Base-by-base conservation (phyloP, 1,140 invertebrate species). In the Bombyx mandarina region DNA sequence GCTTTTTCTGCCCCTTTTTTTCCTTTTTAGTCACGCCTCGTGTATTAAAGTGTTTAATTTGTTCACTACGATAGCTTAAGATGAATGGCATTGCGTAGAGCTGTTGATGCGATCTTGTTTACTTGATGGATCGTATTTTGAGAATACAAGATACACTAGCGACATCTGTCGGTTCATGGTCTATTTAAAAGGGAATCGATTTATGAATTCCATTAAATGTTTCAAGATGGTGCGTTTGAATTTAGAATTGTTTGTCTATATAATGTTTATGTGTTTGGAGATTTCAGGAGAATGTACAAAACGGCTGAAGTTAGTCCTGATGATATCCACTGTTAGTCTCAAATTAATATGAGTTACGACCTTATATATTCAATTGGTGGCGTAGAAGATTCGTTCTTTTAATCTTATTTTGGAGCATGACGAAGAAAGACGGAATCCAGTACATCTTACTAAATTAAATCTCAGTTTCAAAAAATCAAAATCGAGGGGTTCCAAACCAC, bases 31-130 rank as follows among this genome's bases (percentile, higher is more conserved):
- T 82, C 77, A 82, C 82, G 79, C 77, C 75, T 77, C 63, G 71
- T 76, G 78, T 77, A 80, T 85, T 82, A 77, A 80, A 85, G 77
- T 79, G 75, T 79, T 85, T 82, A 85, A 85, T 85, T 85, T 82
- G 79, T 81, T 77, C 78, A 70, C 69, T 69, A 60, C 65, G 66
- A 82, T 76, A 68, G 71, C 60, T 58, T 61, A 71, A 82, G 77
- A 82, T 80, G 65, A 71, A 84, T 81, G 66, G 71, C 60, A 54
- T 54, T 26, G 53, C 54, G 66, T 51, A 47, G 61, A 22, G 44
- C 53, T 58, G 65, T 62, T 71, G 71, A 69, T 73, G 67, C 58
- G 56, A 64, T 61, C 65, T 69, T 59, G 64, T 71, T 70, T 54
- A 42, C 48, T 49, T 74, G 77, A 79, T 73, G 66, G 70, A 79